Base-by-base conservation (phyloP, 2,888 invertebrate genomes). In the Lithodes maja region DNA sequence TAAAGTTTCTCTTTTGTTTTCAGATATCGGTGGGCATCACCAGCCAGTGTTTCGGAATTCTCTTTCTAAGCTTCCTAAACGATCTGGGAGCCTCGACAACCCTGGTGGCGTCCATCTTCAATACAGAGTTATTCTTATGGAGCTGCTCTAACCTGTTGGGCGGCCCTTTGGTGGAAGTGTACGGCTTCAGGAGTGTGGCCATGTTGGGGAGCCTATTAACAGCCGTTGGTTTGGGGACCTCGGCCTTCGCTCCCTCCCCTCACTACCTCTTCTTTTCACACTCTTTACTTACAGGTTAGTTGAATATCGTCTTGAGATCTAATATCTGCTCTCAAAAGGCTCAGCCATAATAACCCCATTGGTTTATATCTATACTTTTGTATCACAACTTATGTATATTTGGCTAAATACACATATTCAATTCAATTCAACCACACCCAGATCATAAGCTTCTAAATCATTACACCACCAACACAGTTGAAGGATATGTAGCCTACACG, bases 241-340 rank as follows among this genome's bases (percentile, higher is more conserved):
- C 85, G 2, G 79, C 85, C 68, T 85, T 79, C 85, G 69, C 79
- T 52, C n/a, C 69, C 68, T 79, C 78, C 53, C 52, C 79, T 3
- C 2, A n/a, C 15, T 85, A 54, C 69, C 79, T 85, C 52, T 52
- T 85, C 78, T 85, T 85, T 69, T 85, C 85, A 1, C 55, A 85
- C 78, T 85, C 85, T 5, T 7, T 85, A 1, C 49, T 85, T 5
- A n/a, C 85, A 79, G 85, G 85, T 85, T 54, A 77, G 33, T 71
- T 71, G 17, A 33, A 33, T 33, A 33, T 33, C 33, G 33, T 33
- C 33, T 33, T 33, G 33, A 33, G 33, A 33, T 0, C 33, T 33
- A 33, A 33, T 33, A 33, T 33, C 33, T 33, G 33, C 33, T 33
- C 33, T 33, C 33, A 33, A 33, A 33, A 33, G 33, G 33, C 33